These are phyloP conservation scores for Lagodon rhomboides DNA, from an alignment of 2,797 vertebrate species.

Conservation along the genomic window DNA sequence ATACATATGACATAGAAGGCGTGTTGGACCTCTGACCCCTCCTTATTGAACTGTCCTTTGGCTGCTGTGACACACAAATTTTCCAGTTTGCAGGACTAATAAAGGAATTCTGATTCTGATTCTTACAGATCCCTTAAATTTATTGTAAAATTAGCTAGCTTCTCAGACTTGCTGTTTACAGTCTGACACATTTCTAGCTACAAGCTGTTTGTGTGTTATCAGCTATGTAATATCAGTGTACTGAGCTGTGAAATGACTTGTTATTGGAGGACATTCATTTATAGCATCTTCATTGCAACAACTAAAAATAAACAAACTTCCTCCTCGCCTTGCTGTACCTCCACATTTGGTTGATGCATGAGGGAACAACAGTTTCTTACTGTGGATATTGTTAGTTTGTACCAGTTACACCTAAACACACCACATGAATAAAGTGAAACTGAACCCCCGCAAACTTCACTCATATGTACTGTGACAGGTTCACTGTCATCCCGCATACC, in stretches of 20 bases:
- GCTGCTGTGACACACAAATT: too few relatives aligned
- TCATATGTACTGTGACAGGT: too few relatives aligned
- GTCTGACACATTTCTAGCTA: conserved; percentile 5
- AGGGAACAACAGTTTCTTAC: background rate
- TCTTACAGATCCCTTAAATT: background rate
- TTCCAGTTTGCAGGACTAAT: too few relatives aligned
- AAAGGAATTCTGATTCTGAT: too few relatives aligned
- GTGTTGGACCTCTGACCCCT: background rate
- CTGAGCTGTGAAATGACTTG: conserved; percentile 53
- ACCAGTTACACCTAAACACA: background rate
- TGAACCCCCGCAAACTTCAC: too few relatives aligned
- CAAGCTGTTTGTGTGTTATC: conserved; percentile 13
- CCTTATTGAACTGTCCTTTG: background rate
- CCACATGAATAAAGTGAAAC: background rate
- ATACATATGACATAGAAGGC: background rate
- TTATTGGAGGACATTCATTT: too few relatives aligned
- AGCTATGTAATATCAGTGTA: conserved; percentile 28
- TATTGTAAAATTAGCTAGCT: background rate
- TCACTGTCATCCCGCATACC: too few relatives aligned
- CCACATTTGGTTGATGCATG: background rate
- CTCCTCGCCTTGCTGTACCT: background rate
- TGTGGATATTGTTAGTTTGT: background rate
- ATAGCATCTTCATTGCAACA: background rate
- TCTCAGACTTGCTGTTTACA: background rate
- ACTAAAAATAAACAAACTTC: conserved; percentile 17